A percentile compares a stretch with the other conserved stretches of the same genome.
These are phyloP conservation scores for Sclerurus mexicanus DNA, from an alignment of 2,113 vertebrate species.

Conservation along the genomic window DNA sequence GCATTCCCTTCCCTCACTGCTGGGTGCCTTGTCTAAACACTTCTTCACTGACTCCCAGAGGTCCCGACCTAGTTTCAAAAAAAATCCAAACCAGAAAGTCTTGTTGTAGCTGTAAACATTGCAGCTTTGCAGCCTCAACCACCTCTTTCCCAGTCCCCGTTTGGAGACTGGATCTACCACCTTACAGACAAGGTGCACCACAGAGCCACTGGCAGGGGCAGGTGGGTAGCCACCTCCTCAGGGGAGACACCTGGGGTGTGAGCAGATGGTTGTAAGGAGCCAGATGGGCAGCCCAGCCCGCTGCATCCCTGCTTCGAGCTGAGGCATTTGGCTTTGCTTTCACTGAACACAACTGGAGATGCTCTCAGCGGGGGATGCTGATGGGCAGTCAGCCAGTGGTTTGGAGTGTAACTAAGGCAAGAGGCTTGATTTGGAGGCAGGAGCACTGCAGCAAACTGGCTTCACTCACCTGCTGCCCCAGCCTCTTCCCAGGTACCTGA, in stretches of 20 bases:
- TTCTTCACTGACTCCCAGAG: neutral
- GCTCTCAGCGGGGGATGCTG: neutral
- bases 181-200: neutral
- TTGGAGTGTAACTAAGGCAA: neutral
- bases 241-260: neutral
- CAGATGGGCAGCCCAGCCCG: neutral
- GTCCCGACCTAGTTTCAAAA: neutral
- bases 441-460: neutral
- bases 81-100: neutral
- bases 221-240: neutral
- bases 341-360: neutral
- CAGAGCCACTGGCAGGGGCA: neutral
- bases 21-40: accelerated
- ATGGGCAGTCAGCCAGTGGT: neutral
- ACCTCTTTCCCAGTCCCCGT: neutral
- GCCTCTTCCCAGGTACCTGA: neutral
- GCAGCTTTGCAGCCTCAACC: neutral
- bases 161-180: neutral
- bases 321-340: neutral
- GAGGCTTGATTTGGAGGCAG: neutral
- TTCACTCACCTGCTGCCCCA: neutral
- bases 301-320: neutral
- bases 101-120: neutral
- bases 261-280: neutral
- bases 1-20: neutral